Conservation (phyloP, 2,888 invertebrate species). For the Cataglyphis albicans region DNA sequence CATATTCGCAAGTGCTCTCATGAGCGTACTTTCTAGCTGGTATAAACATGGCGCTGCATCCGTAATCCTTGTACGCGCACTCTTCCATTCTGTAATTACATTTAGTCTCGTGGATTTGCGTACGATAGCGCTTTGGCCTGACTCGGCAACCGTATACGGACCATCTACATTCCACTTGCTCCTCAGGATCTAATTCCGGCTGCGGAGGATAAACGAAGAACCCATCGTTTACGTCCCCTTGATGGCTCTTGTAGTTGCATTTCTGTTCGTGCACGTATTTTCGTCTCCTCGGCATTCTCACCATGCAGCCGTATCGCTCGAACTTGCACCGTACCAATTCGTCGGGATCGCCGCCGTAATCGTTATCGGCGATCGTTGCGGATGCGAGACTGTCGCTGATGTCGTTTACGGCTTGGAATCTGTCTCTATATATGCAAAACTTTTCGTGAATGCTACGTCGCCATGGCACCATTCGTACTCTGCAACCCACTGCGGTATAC, state of each 20-base stretch:
- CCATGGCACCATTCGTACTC: conserved; percentile 76
- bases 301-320: conserved; percentile 78
- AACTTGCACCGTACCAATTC: conserved; percentile 78
- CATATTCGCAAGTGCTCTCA: conserved; percentile 69
- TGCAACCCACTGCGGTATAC: conserved; percentile 77
- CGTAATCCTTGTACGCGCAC: conserved; percentile 73
- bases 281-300: conserved; percentile 77
- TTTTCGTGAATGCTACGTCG: conserved; percentile 78
- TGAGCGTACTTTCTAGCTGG: conserved; percentile 72
- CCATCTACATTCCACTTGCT: conserved; percentile 79
- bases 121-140: conserved; percentile 70
- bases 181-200: conserved; percentile 72
- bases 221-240: conserved; percentile 38
- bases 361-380: conserved; percentile 45
- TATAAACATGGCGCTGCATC: conserved; percentile 72
- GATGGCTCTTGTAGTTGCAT: conserved; percentile 74
- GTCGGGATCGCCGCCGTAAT: conserved; percentile 59
- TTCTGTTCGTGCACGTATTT: conserved; percentile 77
- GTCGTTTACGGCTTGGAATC: conserved; percentile 35
- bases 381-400: conserved; percentile 52
- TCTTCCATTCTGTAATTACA: conserved; percentile 80
- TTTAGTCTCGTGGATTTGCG: conserved; percentile 77
- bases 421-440: conserved; percentile 78
- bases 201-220: conserved; percentile 35
- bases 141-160: conserved; percentile 78